A percentile compares a stretch with the other conserved stretches of the same genome.
Conservation (phyloP, 1,140 invertebrate species). For the Chironomus striatipennis region DNA sequence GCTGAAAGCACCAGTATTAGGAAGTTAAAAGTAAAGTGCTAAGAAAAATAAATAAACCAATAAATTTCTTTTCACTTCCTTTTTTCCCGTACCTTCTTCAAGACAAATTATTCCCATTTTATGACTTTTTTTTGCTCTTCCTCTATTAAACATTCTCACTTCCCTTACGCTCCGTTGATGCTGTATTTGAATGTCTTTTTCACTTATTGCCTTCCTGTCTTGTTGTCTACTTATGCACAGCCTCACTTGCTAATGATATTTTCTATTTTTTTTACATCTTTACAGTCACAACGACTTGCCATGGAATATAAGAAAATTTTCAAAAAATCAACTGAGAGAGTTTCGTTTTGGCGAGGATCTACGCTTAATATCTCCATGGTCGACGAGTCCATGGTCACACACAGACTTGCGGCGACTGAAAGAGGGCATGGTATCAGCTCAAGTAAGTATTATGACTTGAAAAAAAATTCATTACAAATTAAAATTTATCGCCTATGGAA, state of each 20-base stretch:
- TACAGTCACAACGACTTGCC: constrained; percentile 75
- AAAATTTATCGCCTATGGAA: background rate
- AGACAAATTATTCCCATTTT: background rate
- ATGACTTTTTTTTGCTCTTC: background rate
- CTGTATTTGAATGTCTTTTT: background rate
- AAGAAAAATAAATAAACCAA: background rate
- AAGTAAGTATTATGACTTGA: constrained; percentile 42
- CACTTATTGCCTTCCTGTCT: background rate
- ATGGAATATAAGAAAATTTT: constrained; percentile 72
- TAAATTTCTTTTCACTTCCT: constrained; percentile 1
- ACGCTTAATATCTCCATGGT: constrained; percentile 60
- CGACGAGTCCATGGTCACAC: constrained; percentile 67
- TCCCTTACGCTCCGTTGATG: too few species aligned
- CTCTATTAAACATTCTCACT: background rate
- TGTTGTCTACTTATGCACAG: background rate
- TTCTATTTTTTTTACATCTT: constrained; percentile 28
- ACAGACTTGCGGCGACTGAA: constrained; percentile 64
- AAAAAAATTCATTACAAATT: background rate
- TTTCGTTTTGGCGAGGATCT: constrained; percentile 64
- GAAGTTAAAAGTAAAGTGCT: too few species aligned
- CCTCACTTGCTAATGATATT: constrained; percentile 7
- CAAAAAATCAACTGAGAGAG: constrained; percentile 64
- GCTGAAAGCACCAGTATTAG: too few species aligned
- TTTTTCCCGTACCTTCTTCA: too few species aligned
- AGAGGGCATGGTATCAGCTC: constrained; percentile 66